These are phyloP conservation scores for Rhinoraja longicauda DNA, from an alignment of 2,797 vertebrate genomes.

Conservation along the genomic window DNA sequence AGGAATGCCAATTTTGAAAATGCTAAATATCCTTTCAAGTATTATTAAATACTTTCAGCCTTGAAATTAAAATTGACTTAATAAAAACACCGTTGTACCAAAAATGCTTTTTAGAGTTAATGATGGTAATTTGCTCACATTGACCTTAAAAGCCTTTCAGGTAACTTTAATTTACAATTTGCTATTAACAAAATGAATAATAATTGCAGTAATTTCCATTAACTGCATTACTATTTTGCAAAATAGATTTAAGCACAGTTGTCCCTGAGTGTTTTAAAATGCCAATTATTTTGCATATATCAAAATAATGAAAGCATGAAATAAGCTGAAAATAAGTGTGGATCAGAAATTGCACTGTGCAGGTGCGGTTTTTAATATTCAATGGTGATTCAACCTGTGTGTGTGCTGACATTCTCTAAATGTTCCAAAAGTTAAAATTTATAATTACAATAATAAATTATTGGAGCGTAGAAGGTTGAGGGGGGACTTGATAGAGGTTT, in stretches of 20 bases:
- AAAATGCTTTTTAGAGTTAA: neutral
- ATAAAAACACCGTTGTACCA: neutral
- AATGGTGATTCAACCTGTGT: neutral
- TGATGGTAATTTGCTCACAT: neutral
- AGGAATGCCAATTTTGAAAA: neutral
- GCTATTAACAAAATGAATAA: neutral
- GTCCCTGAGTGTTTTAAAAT: neutral
- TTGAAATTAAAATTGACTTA: neutral
- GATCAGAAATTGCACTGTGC: neutral
- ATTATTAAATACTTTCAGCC: neutral
- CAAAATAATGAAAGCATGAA: neutral
- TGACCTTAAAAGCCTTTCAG: neutral
- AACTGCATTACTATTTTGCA: neutral
- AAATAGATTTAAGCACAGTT: neutral
- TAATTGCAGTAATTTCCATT: constrained; percentile 3
- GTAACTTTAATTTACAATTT: too few species aligned
- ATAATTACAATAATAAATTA: neutral
- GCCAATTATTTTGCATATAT: neutral
- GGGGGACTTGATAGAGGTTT: too few species aligned
- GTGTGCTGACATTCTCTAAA: neutral
- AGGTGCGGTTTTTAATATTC: neutral
- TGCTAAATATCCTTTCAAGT: neutral
- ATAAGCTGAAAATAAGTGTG: neutral
- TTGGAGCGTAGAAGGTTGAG: too few species aligned
- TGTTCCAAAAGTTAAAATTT: neutral